These are phyloP conservation scores for Pipra filicauda DNA, from an alignment of 2,113 vertebrate species.

Conservation along the genomic window DNA sequence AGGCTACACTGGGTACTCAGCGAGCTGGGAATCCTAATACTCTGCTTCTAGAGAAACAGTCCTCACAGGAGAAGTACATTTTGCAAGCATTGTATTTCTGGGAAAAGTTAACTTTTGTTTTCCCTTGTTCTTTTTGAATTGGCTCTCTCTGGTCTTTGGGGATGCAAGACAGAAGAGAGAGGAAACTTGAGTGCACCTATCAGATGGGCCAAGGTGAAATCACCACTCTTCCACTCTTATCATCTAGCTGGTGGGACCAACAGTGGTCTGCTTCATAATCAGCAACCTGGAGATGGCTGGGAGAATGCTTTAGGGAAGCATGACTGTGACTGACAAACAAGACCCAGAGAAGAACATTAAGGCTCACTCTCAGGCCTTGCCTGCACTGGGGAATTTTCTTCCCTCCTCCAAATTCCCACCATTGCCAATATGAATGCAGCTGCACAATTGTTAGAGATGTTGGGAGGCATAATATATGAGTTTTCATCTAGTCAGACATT, in stretches of 20 bases:
- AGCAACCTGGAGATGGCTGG: slow-evolving; percentile 16
- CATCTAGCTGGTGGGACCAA: background rate
- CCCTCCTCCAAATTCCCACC: slow-evolving; percentile 48
- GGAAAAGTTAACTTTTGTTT: background rate
- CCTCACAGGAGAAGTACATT: background rate
- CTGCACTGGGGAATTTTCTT: slow-evolving; percentile 31
- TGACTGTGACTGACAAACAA: slow-evolving; percentile 28
- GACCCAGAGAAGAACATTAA: slow-evolving; percentile 23
- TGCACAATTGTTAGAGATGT: slow-evolving; percentile 49
- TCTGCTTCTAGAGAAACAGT: background rate
- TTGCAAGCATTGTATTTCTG: background rate
- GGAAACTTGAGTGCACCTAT: background rate
- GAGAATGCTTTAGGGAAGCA: slow-evolving; percentile 23
- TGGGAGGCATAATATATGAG: slow-evolving; percentile 49
- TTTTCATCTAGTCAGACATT: slow-evolving; percentile 59
- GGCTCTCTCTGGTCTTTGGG: background rate
- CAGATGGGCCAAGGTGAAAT: background rate
- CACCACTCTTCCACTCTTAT: background rate
- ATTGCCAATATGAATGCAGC: slow-evolving; percentile 51
- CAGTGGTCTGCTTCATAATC: background rate
- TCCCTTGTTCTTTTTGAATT: background rate
- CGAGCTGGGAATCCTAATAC: background rate
- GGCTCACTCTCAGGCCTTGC: slow-evolving; percentile 21
- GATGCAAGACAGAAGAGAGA: background rate
- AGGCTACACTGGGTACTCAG: background rate